Evolutionary conservation across 2,113 vertebrate genomes (phyloP).

Genomic region (Lathamus discolor): DNA sequence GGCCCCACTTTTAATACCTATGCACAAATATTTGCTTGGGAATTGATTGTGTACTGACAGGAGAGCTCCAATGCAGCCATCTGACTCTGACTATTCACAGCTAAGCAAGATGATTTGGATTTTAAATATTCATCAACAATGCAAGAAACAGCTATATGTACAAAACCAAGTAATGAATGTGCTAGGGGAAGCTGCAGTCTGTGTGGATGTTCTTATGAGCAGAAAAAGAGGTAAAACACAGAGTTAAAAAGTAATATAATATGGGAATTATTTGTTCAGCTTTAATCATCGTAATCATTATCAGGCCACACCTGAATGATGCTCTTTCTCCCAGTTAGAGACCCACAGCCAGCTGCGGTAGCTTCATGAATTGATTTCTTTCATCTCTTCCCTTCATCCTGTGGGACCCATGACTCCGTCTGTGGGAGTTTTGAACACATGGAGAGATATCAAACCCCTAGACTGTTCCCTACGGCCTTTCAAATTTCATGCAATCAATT

Average conservation of each 20-base stretch:
- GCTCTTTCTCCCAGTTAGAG: neutral
- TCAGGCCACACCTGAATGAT: neutral
- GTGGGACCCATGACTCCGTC: slow-evolving; percentile 26
- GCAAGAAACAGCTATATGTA: neutral
- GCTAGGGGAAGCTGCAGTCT: neutral
- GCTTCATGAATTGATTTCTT: slow-evolving; percentile 45
- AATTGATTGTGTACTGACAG: neutral
- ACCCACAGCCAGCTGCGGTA: neutral
- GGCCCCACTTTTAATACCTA: neutral
- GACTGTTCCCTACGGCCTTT: neutral
- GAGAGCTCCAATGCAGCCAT: neutral
- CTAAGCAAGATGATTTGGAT: neutral
- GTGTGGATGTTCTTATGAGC: neutral
- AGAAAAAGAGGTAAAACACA: neutral
- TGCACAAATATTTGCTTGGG: neutral
- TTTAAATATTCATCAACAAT: neutral
- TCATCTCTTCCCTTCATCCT: slow-evolving; percentile 49
- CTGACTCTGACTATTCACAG: neutral
- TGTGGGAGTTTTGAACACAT: slow-evolving; percentile 35
- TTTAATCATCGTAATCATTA: slow-evolving; percentile 42
- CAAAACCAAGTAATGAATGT: neutral
- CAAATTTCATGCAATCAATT: neutral
- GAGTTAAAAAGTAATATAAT: neutral
- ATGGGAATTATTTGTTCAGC: slow-evolving; percentile 27
- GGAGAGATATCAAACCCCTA: slow-evolving; percentile 28